phyloP scores from a whole-genome alignment of 2,797 vertebrate genomes.

The Diplodus puntazzo region DNA sequence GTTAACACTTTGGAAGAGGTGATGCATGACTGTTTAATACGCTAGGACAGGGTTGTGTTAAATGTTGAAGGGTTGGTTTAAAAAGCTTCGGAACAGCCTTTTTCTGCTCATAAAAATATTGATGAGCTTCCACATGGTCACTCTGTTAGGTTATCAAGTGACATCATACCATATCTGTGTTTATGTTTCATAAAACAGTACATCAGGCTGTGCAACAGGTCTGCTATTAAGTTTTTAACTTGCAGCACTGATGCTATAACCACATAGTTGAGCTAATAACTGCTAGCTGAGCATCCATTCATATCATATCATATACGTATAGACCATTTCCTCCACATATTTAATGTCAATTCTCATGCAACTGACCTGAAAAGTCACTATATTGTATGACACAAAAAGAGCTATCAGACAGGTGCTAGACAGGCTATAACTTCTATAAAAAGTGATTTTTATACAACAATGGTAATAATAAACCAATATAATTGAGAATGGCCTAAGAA shows the following conservation, averaged over 20 bases:
- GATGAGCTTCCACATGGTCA: conserved; percentile 5
- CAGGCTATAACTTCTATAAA: neutral
- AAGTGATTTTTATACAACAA: neutral
- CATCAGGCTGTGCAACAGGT: conserved; percentile 16
- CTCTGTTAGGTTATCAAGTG: conserved; percentile 18
- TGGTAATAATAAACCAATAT: neutral
- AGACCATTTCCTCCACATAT: neutral
- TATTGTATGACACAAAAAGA: neutral
- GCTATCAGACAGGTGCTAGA: neutral
- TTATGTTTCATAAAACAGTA: conserved; percentile 36
- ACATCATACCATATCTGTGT: conserved; percentile 23
- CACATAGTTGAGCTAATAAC: too few species aligned
- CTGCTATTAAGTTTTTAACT: conserved; percentile 13
- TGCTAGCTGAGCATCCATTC: neutral
- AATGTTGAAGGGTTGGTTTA: conserved; percentile 30
- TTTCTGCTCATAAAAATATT: conserved; percentile 33
- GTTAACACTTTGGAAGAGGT: conserved; percentile 62
- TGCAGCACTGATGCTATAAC: neutral
- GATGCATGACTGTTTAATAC: conserved; percentile 69
- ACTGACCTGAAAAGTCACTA: neutral
- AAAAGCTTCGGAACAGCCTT: conserved; percentile 43
- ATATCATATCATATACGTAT: too few species aligned
- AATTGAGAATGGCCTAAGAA: neutral
- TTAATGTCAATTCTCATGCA: too few species aligned
- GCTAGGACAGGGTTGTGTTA: conserved; percentile 45